Evolutionary conservation across 2,797 vertebrate genomes (phyloP).

Genomic region (Todus mexicanus): DNA sequence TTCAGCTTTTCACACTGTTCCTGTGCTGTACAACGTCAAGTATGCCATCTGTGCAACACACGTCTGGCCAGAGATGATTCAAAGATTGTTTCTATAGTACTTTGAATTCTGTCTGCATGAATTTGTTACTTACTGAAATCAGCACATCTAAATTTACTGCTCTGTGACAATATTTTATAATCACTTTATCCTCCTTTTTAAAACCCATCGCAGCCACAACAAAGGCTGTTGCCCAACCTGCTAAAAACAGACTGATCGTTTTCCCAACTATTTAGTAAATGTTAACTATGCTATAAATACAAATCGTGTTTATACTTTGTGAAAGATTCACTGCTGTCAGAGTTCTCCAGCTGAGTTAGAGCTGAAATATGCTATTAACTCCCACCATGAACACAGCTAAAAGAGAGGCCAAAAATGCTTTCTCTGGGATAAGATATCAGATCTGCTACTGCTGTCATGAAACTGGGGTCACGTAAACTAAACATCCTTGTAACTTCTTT

Average conservation of each 20-base stretch:
- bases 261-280: conserved; percentile 74
- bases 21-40: conserved; percentile 48
- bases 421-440: conserved; percentile 76
- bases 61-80: conserved; percentile 49
- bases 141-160: conserved; percentile 44
- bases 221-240: conserved; percentile 62
- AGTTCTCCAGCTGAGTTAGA: conserved; percentile 59
- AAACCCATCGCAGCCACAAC: conserved; percentile 50
- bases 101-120: background rate
- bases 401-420: conserved; percentile 75
- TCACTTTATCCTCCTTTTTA: conserved; percentile 24
- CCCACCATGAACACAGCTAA: conserved; percentile 67
- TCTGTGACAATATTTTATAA: background rate
- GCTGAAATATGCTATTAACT: conserved; percentile 73
- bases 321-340: conserved; percentile 76
- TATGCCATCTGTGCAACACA: conserved; percentile 62
- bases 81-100: conserved; percentile 30
- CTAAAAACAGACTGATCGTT: conserved; percentile 53
- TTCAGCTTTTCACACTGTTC: conserved; percentile 62
- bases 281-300: conserved; percentile 79
- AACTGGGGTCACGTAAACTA: conserved; percentile 75
- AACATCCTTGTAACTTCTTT: conserved; percentile 65
- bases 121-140: conserved; percentile 24
- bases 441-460: conserved; percentile 76
- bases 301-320: conserved; percentile 73